Percentiles rank a stretch among this genome's conserved stretches.
These are phyloP conservation scores for Sminthopsis crassicaudata DNA, from an alignment of 2,113 vertebrate genomes.

Conservation along the genomic window DNA sequence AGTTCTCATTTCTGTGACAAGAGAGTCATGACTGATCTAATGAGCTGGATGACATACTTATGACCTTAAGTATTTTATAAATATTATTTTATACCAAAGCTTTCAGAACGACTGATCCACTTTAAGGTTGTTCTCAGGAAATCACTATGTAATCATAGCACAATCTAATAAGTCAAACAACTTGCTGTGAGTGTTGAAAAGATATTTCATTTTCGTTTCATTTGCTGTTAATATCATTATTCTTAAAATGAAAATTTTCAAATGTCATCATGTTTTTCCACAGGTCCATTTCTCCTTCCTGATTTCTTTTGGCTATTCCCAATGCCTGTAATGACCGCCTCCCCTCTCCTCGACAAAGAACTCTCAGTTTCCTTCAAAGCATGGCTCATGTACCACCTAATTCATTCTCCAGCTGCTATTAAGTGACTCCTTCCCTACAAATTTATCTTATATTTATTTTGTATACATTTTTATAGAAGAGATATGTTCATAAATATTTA, in stretches of 20 bases:
- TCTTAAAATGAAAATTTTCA: neutral
- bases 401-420: neutral
- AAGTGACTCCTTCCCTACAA: neutral
- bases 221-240: neutral
- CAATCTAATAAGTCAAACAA: accelerated
- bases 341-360: neutral
- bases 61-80: slow-evolving; percentile 59
- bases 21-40: slow-evolving; percentile 29
- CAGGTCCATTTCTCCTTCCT: neutral
- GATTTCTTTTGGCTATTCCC: neutral
- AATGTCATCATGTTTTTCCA: accelerated
- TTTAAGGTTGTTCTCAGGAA: slow-evolving; percentile 26
- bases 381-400: neutral
- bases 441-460: neutral
- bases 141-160: neutral
- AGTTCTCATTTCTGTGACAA: slow-evolving; percentile 33
- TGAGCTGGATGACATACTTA: slow-evolving; percentile 59
- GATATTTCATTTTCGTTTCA: neutral
- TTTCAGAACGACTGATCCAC: slow-evolving; percentile 6
- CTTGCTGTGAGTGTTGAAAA: neutral
- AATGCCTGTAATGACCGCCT: no score
- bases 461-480: neutral
- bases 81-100: slow-evolving; percentile 65
- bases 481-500: neutral
- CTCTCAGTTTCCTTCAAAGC: no score